A percentile compares a stretch with the other conserved stretches of the same genome.
phyloP scores from a whole-genome alignment of 2,888 invertebrate species.

The Napeogenes sylphis region DNA sequence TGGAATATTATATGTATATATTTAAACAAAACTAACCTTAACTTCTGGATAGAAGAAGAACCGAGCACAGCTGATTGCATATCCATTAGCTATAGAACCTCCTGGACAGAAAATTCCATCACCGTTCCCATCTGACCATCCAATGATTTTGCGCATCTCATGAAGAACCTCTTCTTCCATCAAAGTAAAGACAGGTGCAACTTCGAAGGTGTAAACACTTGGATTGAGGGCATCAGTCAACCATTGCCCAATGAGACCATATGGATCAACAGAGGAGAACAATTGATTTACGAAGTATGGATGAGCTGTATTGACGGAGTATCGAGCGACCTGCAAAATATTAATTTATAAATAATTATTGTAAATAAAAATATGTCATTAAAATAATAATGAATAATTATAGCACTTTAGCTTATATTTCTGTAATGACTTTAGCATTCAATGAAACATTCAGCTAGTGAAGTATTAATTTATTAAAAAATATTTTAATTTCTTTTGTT shows the following conservation, averaged over 20 bases:
- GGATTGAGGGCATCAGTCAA: slow-evolving; percentile 90
- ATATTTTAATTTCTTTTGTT: too few species aligned
- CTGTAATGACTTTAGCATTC: too few species aligned
- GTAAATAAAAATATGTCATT: neutral
- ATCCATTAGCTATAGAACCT: slow-evolving; percentile 93
- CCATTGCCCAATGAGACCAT: slow-evolving; percentile 90
- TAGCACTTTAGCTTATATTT: too few species aligned
- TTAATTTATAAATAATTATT: neutral
- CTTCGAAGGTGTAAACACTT: slow-evolving; percentile 93
- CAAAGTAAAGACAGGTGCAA: slow-evolving; percentile 90
- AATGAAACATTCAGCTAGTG: too few species aligned
- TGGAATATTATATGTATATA: neutral
- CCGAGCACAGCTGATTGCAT: slow-evolving; percentile 92
- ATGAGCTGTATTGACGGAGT: slow-evolving; percentile 93
- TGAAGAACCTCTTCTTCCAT: slow-evolving; percentile 90
- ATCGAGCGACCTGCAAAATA: slow-evolving; percentile 71
- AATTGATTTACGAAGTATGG: slow-evolving; percentile 94
- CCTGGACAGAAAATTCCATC: slow-evolving; percentile 95
- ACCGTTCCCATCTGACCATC: slow-evolving; percentile 84
- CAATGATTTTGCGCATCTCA: slow-evolving; percentile 88
- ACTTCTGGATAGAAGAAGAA: slow-evolving; percentile 83
- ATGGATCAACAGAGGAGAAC: slow-evolving; percentile 90
- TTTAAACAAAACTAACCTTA: slow-evolving; percentile 77
- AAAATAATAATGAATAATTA: too few species aligned
- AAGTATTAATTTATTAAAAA: too few species aligned